phyloP scores from a whole-genome alignment of 1,140 invertebrate genomes.

The Steinernema khuongi region DNA sequence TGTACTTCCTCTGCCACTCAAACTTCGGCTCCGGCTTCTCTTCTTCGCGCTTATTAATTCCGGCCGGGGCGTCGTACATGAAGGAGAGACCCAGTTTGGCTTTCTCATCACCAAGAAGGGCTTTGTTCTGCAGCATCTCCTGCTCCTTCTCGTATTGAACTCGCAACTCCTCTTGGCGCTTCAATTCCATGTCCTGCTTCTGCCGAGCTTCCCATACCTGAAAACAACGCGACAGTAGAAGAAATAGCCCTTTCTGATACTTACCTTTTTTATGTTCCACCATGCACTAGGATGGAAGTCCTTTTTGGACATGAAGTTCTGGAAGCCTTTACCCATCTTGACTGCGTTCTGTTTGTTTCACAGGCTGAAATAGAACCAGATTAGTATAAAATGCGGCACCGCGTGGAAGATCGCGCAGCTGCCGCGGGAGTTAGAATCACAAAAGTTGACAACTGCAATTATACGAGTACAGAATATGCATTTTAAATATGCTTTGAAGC shows the following conservation, averaged over 20 bases:
- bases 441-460: too few species aligned
- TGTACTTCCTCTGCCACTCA: slow-evolving; percentile 98
- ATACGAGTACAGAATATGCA: too few species aligned
- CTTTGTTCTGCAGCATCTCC: slow-evolving; percentile 90
- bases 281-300: slow-evolving; percentile 96
- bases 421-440: too few species aligned
- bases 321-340: slow-evolving; percentile 76
- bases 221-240: slow-evolving; percentile 32
- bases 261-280: slow-evolving; percentile 91
- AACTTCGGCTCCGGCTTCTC: slow-evolving; percentile 85
- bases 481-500: too few species aligned
- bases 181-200: slow-evolving; percentile 88
- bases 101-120: slow-evolving; percentile 90
- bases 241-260: slow-evolving; percentile 48
- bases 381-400: too few species aligned
- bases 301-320: slow-evolving; percentile 99
- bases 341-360: background rate
- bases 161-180: slow-evolving; percentile 89
- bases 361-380: too few species aligned
- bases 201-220: slow-evolving; percentile 99
- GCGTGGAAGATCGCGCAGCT: too few species aligned
- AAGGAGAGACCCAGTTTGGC: slow-evolving; percentile 94
- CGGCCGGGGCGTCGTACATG: slow-evolving; percentile 97
- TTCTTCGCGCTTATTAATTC: slow-evolving; percentile 64
- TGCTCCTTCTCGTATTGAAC: slow-evolving; percentile 98